Base-by-base conservation (phyloP, 2,888 invertebrate genomes). In the Dryocosmus kuriphilus region DNA sequence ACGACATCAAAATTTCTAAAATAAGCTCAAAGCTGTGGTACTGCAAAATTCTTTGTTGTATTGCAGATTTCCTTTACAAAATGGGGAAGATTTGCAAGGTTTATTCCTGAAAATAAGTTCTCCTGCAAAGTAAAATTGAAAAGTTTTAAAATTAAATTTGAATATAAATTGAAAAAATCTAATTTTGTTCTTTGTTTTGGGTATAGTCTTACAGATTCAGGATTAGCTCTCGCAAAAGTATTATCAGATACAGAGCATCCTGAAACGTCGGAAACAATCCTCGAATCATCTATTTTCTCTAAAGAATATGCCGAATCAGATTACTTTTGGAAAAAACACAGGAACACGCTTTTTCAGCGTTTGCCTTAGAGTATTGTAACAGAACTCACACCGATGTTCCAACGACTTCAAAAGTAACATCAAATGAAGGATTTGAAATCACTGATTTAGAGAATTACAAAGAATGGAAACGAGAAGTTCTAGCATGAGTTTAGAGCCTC, bases 21-120 rank as follows among this genome's bases (percentile, higher is more conserved):
- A n/a, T n/a, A n/a, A n/a, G n/a, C n/a, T n/a, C n/a, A n/a, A n/a
- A n/a, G n/a, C n/a, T n/a, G n/a, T n/a, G n/a, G n/a, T n/a, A n/a
- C n/a, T n/a, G n/a, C n/a, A n/a, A n/a, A n/a, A n/a, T n/a, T n/a
- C n/a, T n/a, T n/a, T n/a, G n/a, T n/a, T n/a, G n/a, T n/a, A n/a
- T n/a, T n/a, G n/a, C n/a, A n/a, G n/a, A n/a, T n/a, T n/a, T n/a
- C n/a, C n/a, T n/a, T n/a, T n/a, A n/a, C n/a, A n/a, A n/a, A n/a
- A n/a, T n/a, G n/a, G n/a, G n/a, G n/a, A n/a, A n/a, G n/a, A n/a
- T n/a, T n/a, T n/a, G n/a, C n/a, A n/a, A n/a, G 93, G 93, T 1
- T 91, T 95, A n/a, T 93, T 96, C 0, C 84, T 85, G 2, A 94
- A 93, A 86, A 89, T 88, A 79, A 93, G 93, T 82, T 92, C 91